phyloP scores from a whole-genome alignment of 1,140 invertebrate species.

The Helicoverpa zea region DNA sequence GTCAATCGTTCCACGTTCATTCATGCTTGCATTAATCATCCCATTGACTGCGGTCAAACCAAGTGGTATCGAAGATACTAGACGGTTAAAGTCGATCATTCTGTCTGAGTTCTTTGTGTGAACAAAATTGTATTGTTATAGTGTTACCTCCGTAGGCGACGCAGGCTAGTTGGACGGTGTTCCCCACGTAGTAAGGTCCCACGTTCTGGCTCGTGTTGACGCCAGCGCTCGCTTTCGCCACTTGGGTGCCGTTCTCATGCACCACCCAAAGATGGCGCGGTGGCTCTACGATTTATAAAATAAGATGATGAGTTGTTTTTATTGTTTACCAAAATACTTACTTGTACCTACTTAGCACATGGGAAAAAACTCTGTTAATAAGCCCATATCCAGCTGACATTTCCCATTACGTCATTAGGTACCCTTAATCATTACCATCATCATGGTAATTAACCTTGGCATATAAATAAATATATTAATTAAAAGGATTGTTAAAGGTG shows the following conservation, averaged over 20 bases:
- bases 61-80: not conserved
- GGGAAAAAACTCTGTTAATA: too few relatives aligned
- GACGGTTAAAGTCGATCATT: not conserved
- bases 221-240: conserved; percentile 70
- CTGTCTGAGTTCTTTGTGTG: not conserved
- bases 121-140: too few relatives aligned
- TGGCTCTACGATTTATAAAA: conserved; percentile 65
- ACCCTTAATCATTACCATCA: too few relatives aligned
- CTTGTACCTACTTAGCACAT: too few relatives aligned
- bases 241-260: conserved; percentile 75
- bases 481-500: too few relatives aligned
- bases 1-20: conserved; percentile 1
- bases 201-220: conserved; percentile 74
- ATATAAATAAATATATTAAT: too few relatives aligned
- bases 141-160: conserved; percentile 76
- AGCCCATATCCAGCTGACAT: too few relatives aligned
- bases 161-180: conserved; percentile 75
- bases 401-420: too few relatives aligned
- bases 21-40: not conserved
- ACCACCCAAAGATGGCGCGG: conserved; percentile 77
- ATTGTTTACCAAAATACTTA: too few relatives aligned
- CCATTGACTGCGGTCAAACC: not conserved
- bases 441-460: too few relatives aligned
- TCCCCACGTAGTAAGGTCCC: conserved; percentile 78
- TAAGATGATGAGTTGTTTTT: too few relatives aligned